Conservation (phyloP, 2,888 invertebrate genomes). For the Eurytoma adleriae region DNA sequence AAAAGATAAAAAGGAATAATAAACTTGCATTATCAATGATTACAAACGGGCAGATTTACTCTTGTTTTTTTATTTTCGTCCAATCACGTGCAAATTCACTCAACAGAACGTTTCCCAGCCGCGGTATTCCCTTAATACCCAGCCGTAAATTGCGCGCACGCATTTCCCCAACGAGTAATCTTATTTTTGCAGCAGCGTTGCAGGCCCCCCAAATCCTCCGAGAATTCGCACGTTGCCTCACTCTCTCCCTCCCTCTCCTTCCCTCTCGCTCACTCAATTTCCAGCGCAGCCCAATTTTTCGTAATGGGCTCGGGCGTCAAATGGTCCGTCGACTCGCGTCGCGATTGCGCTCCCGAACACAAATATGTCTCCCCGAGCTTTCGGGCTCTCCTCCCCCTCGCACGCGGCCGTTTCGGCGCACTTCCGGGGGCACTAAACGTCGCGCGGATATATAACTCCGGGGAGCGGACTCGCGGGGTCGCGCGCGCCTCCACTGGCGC, state of each 20-base stretch:
- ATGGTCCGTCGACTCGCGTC: constrained; percentile 59
- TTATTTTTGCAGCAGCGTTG: not conserved
- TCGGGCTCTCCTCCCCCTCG: not conserved
- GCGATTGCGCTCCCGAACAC: constrained; percentile 58
- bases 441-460: not conserved
- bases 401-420: constrained; percentile 16
- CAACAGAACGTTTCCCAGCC: too few relatives aligned
- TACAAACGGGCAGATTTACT: not conserved
- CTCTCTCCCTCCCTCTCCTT: not conserved
- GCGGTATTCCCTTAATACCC: too few relatives aligned
- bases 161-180: too few relatives aligned
- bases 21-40: not conserved
- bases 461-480: not conserved
- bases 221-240: not conserved
- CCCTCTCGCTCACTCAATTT: constrained; percentile 51
- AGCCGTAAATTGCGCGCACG: too few relatives aligned
- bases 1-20: not conserved
- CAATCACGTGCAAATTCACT: not conserved
- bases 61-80: not conserved
- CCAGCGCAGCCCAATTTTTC: constrained; percentile 66
- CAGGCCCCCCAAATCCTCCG: not conserved
- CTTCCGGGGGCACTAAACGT: constrained; percentile 4
- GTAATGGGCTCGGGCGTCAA: constrained; percentile 64
- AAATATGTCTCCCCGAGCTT: constrained; percentile 8
- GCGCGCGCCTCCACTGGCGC: not conserved